These are phyloP conservation scores for Lathamus discolor DNA, from an alignment of 2,113 vertebrate species.

Conservation along the genomic window DNA sequence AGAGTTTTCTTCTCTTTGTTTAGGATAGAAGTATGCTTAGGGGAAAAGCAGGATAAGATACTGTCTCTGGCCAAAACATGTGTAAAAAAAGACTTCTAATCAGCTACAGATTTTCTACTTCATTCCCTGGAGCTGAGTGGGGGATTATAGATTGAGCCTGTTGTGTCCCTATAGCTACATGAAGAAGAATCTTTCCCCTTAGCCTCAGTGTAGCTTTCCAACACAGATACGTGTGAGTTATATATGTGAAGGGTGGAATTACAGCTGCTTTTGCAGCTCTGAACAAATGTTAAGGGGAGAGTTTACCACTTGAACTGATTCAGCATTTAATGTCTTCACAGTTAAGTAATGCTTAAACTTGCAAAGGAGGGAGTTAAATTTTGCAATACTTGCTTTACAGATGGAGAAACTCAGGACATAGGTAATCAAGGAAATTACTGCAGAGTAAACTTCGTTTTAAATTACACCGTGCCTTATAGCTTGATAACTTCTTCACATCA, in stretches of 20 bases:
- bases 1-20: conserved; percentile 24
- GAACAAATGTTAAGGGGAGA: not conserved
- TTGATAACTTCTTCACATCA: not conserved
- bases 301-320: conserved; percentile 19
- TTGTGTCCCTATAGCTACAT: not conserved
- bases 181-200: not conserved
- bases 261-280: not conserved
- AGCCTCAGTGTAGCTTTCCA: not conserved
- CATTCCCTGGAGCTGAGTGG: not conserved
- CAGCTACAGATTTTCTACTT: conserved; percentile 39
- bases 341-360: conserved; percentile 13
- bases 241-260: not conserved
- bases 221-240: not conserved
- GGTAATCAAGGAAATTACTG: conserved; percentile 7
- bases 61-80: not conserved
- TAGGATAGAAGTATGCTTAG: conserved; percentile 20
- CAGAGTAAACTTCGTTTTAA: not conserved
- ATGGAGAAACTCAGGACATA: not conserved
- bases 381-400: conserved; percentile 3
- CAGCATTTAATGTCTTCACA: not conserved
- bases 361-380: not conserved
- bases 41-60: conserved; percentile 27
- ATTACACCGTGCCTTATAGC: not conserved
- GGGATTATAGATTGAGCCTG: not conserved
- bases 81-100: not conserved